Evolutionary conservation across 2,888 invertebrate genomes (phyloP).

Genomic region (Plebejus anna): DNA sequence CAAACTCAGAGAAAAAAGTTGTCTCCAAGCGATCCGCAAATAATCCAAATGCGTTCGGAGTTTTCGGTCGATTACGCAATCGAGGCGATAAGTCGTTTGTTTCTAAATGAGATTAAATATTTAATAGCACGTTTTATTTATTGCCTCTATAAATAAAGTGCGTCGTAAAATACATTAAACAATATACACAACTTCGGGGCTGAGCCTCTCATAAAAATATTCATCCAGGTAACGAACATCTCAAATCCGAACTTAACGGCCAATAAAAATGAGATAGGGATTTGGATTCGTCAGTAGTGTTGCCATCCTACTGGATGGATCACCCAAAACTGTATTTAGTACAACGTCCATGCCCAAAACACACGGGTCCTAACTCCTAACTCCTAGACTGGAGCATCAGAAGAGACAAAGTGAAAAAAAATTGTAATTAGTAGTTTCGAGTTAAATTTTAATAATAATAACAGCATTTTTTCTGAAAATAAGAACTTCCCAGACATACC

Average conservation of each 20-base stretch:
- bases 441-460: too few relatives aligned
- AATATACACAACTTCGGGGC: conserved; percentile 24
- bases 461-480: too few relatives aligned
- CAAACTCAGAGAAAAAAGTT: not conserved
- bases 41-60: not conserved
- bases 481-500: too few relatives aligned
- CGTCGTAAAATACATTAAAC: conserved; percentile 24
- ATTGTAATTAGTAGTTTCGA: too few relatives aligned
- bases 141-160: conserved; percentile 10
- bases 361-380: too few relatives aligned
- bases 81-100: conserved; percentile 15
- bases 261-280: conserved; percentile 42
- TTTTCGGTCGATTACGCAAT: not conserved
- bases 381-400: too few relatives aligned
- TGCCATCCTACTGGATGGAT: conserved; percentile 4
- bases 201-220: conserved; percentile 58
- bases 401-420: too few relatives aligned
- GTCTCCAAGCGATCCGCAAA: conserved; percentile 4
- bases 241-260: conserved; percentile 59
- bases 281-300: conserved; percentile 34
- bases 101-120: conserved; percentile 21
- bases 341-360: not conserved
- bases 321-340: not conserved
- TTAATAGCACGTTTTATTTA: conserved; percentile 20
- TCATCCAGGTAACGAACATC: conserved; percentile 53